Base-by-base conservation (phyloP, 2,888 invertebrate genomes). In the Stenoptilia bipunctidactyla region DNA sequence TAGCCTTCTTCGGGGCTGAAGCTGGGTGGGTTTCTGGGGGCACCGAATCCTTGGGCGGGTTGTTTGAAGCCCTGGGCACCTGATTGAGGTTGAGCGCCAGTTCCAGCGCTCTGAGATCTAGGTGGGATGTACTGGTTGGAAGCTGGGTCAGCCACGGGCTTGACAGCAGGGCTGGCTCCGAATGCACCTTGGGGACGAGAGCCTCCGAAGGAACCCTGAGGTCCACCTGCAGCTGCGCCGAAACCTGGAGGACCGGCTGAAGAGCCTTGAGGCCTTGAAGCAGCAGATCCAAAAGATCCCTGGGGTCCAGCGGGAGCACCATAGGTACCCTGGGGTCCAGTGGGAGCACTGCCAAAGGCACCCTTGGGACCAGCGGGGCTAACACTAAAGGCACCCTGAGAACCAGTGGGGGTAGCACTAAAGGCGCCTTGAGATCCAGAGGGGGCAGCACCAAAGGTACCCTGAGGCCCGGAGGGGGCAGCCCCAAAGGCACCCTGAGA, bases 1-100 rank as follows among this genome's bases (percentile, higher is more conserved):
- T 83, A 83, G 38, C 83, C 83, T 53, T 79, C 79, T 45, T 79
- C 66, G 34, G 68, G 55, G 47, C 60, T 73, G 57, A 76, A 83
- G 52, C 79, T 82, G 0, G 83, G 76, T 1, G 76, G 80, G 38
- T 77, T 77, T 13, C 74, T 68, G n/a, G 80, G 71, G 30, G 30
- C 30, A 3, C 34, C 14, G 34, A 14, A 14, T 13, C 13, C 13
- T 30, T 30, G 30, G 14, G 13, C 13, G 4, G 14, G 34, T 9
- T 34, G 34, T 13, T 34, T 34, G 14, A 6, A 13, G 6, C 14
- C 13, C 14, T 13, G 13, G 12, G 44, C 27, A 27, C 39, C 43
- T 15, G 34, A 5, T 27, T 41, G 41, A 8, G 44, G 14, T 1
- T 9, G 14, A 4, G 4, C 10, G 33, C 33, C 12, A 13, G 38